phyloP scores from a whole-genome alignment of 1,140 invertebrate species.

The Hypothenemus hampei region DNA sequence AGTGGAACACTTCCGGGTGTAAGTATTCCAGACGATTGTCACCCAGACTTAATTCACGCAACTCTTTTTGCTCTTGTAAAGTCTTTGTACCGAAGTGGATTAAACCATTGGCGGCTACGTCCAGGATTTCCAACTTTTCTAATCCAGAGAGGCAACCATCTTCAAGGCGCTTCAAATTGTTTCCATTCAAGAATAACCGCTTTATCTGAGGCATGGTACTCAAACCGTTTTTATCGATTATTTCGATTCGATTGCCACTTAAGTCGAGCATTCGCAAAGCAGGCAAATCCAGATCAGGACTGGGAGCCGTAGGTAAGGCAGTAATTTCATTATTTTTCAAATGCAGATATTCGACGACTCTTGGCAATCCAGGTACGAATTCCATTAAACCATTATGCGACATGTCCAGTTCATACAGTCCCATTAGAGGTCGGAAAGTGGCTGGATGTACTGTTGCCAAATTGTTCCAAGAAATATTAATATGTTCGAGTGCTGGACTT shows the following conservation, averaged over 20 bases:
- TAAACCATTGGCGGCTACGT: slow-evolving; percentile 71
- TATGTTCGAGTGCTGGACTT: slow-evolving; percentile 65
- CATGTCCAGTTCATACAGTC: slow-evolving; percentile 73
- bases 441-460: slow-evolving; percentile 62
- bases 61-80: slow-evolving; percentile 56
- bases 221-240: slow-evolving; percentile 60
- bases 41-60: slow-evolving; percentile 66
- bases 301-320: slow-evolving; percentile 59
- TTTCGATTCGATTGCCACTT: slow-evolving; percentile 70
- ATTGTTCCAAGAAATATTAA: slow-evolving; percentile 73
- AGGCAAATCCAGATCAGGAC: slow-evolving; percentile 62
- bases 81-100: slow-evolving; percentile 60
- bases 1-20: slow-evolving; percentile 61
- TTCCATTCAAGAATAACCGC: slow-evolving; percentile 71
- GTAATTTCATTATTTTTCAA: slow-evolving; percentile 69
- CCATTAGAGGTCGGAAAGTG: slow-evolving; percentile 66
- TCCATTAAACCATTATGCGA: slow-evolving; percentile 68
- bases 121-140: slow-evolving; percentile 66
- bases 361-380: slow-evolving; percentile 66
- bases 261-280: slow-evolving; percentile 68
- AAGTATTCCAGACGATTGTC: slow-evolving; percentile 72
- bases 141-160: slow-evolving; percentile 65
- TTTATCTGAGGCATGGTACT: slow-evolving; percentile 64
- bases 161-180: slow-evolving; percentile 66
- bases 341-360: slow-evolving; percentile 72